Conservation (phyloP, 2,888 invertebrate genomes). For the Scaptomyza flava region DNA sequence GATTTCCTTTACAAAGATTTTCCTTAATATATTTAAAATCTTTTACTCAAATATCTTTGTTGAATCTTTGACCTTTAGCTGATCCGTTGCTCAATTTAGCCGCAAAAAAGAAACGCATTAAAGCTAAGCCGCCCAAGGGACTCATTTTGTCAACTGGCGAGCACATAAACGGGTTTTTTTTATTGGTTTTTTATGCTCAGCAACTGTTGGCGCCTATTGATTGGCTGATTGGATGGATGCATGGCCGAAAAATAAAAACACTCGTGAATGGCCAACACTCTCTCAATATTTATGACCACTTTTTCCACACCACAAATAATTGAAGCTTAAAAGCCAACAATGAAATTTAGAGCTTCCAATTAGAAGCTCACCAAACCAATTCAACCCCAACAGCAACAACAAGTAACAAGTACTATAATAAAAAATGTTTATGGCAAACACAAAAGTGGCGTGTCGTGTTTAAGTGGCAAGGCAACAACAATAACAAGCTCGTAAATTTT, state of each 20-base stretch:
- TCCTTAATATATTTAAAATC: not conserved
- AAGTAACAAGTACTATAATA: conserved; percentile 59
- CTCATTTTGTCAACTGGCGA: conserved; percentile 53
- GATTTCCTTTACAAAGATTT: not conserved
- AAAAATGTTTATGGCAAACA: conserved; percentile 68
- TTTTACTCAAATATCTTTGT: not conserved
- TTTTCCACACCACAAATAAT: conserved; percentile 72
- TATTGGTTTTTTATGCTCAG: conserved; percentile 14
- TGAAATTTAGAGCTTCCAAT: conserved; percentile 80
- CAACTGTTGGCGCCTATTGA: conserved; percentile 39
- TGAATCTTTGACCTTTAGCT: not conserved
- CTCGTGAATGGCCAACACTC: conserved; percentile 47
- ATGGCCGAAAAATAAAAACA: conserved; percentile 43
- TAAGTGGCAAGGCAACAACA: conserved; percentile 45
- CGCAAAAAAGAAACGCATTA: conserved; percentile 25
- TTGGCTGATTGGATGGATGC: conserved; percentile 38
- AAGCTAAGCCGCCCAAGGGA: conserved; percentile 41
- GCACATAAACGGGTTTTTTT: conserved; percentile 49
- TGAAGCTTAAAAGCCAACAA: conserved; percentile 80
- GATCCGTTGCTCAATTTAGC: conserved; percentile 49
- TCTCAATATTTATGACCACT: conserved; percentile 73
- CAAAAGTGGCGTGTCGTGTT: conserved; percentile 68
- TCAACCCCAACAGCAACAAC: conserved; percentile 10
- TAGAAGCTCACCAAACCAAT: conserved; percentile 72
- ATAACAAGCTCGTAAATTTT: conserved; percentile 74